Base-by-base conservation (phyloP, 2,797 vertebrate species). In the Hybognathus amarus region DNA sequence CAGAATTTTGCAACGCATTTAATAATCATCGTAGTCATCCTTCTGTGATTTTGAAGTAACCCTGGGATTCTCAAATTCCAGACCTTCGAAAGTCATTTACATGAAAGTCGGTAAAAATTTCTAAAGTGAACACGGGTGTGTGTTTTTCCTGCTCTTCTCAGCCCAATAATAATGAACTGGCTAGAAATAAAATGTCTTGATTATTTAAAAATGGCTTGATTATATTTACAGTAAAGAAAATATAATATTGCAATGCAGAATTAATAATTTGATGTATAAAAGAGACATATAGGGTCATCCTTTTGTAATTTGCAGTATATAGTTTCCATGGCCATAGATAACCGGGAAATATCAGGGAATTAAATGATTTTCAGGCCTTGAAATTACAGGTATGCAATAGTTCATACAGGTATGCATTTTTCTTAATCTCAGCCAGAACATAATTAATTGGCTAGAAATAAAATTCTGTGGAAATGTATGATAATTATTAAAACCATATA, bases 301-400 rank as follows among this genome's bases (percentile, higher is more conserved):
- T 24, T 59, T 11, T 24, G 11, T 50, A 20, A 33, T 33, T 63
- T 18, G 40, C 15, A 47, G 40, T 64, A 63, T 10, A 47, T 11
- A 4, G 9, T 63, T 63, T 2, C 73, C 22, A 17, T 27, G n/a
- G 36, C 18, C 7, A 63, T 12, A 42, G 40, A 77, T 22, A 77
- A 73, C 70, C 40, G n/a, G 5, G 68, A 70, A 45, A 70, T 27
- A 70, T 70, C 68, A 70, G 68, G 68, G 68, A 70, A 70, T 45
- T 70, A 3, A 56, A 56, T 0, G 6, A 63, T 71, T 30, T 18
- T 17, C n/a, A 27, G 13, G n/a, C 40, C 24, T 50, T 2, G 3
- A 50, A 52, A 47, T 47, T 30, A 33, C 5, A 27, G n/a, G 40
- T 6, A 30, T 27, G 24, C 17, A 0, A 47, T 15, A 47, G 45